Conservation (phyloP, 2,888 invertebrate species). For the Acrobasis suavella region DNA sequence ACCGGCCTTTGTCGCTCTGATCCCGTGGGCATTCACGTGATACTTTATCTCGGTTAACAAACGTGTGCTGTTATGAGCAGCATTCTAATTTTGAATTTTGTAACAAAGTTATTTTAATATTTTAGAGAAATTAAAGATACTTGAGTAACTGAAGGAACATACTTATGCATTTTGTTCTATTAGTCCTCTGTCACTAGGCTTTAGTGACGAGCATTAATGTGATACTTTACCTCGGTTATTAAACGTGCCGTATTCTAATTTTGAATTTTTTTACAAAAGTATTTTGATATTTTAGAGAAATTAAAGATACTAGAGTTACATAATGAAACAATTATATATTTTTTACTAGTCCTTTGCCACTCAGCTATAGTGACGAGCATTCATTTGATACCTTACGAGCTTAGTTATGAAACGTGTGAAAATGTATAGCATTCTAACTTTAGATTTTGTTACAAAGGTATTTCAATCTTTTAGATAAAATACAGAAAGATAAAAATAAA, state of each 20-base stretch:
- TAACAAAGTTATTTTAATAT: no score
- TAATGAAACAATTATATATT: no score
- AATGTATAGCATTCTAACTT: neutral
- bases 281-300: no score
- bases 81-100: neutral
- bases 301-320: no score
- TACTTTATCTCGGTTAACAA: neutral
- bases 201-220: neutral
- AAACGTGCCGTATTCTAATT: neutral
- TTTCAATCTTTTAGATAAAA: no score
- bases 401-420: neutral
- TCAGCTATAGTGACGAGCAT: no score
- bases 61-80: neutral
- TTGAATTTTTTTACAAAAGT: neutral
- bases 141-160: no score
- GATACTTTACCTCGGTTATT: neutral
- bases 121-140: no score
- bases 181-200: no score
- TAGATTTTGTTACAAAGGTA: neutral
- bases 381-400: conserved; percentile 1
- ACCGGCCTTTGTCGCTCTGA: neutral
- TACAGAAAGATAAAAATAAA: no score
- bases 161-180: no score
- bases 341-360: no score
- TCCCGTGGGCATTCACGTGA: neutral